These are phyloP conservation scores for Panorpa germanica DNA, from an alignment of 2,888 invertebrate species.

Conservation along the genomic window DNA sequence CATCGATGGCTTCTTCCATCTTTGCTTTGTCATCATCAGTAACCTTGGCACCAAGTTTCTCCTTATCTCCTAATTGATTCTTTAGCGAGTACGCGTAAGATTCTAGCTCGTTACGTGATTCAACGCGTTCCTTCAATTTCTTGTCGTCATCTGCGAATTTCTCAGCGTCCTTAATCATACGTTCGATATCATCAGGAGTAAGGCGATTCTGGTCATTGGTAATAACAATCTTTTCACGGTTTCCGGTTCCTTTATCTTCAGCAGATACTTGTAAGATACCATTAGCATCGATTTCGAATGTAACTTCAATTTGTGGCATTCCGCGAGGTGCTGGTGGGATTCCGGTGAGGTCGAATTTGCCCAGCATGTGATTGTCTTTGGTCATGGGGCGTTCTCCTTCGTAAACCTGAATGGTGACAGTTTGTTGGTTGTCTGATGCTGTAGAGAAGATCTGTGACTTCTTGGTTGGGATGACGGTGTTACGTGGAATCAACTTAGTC, in stretches of 20 bases:
- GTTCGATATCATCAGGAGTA: conserved; percentile 94
- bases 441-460: conserved; percentile 99
- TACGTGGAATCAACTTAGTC: conserved; percentile 95
- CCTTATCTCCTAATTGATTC: conserved; percentile 92
- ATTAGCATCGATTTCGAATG: conserved; percentile 88
- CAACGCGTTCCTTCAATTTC: conserved; percentile 87
- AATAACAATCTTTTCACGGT: conserved; percentile 96
- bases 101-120: conserved; percentile 92
- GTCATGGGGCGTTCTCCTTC: conserved; percentile 99
- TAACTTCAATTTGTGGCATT: conserved; percentile 87
- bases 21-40: conserved; percentile 82
- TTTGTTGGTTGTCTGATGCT: conserved; percentile 96
- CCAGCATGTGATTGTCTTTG: conserved; percentile 95
- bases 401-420: conserved; percentile 95
- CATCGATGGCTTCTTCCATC: conserved; percentile 91
- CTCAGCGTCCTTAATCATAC: conserved; percentile 99
- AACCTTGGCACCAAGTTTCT: conserved; percentile 84
- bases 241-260: conserved; percentile 98
- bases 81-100: conserved; percentile 95
- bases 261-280: conserved; percentile 92
- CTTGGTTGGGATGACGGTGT: conserved; percentile 98
- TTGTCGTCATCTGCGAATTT: conserved; percentile 98
- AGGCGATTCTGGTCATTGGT: conserved; percentile 95
- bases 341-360: conserved; percentile 95
- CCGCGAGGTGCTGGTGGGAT: conserved; percentile 90